Evolutionary conservation across 1,140 invertebrate species (phyloP).

Genomic region (Carposina sasakii): DNA sequence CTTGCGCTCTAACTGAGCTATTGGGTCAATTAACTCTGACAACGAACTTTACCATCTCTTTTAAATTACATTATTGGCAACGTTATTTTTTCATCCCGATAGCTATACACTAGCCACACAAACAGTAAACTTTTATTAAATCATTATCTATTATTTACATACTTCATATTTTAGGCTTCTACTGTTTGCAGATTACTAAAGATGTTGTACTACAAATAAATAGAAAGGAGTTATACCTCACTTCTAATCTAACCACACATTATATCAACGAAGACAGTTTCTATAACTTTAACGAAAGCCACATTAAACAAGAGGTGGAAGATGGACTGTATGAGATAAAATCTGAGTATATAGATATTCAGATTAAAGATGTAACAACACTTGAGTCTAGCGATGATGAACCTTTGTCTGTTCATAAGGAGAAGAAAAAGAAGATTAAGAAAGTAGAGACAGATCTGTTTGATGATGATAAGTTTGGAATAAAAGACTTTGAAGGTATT

Average conservation of each 20-base stretch:
- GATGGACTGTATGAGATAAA: not conserved
- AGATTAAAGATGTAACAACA: conserved; percentile 8
- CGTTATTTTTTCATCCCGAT: no score
- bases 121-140: no score
- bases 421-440: conserved; percentile 21
- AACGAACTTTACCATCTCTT: no score
- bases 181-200: conserved; percentile 24
- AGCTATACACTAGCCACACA: no score
- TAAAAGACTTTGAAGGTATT: no score
- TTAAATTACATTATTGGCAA: no score
- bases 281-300: not conserved
- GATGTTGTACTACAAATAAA: conserved; percentile 21
- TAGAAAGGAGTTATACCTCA: conserved; percentile 13
- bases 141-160: conserved; percentile 7
- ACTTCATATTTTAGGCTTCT: no score
- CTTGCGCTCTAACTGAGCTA: no score
- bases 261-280: conserved; percentile 1
- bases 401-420: conserved; percentile 13
- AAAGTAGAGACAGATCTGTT: no score
- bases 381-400: conserved; percentile 13
- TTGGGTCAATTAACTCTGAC: no score
- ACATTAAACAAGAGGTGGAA: not conserved
- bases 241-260: conserved; percentile 10
- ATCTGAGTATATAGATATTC: not conserved
- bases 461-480: no score